Conservation (phyloP, 2,113 vertebrate genomes). For the Camelus bactrianus region DNA sequence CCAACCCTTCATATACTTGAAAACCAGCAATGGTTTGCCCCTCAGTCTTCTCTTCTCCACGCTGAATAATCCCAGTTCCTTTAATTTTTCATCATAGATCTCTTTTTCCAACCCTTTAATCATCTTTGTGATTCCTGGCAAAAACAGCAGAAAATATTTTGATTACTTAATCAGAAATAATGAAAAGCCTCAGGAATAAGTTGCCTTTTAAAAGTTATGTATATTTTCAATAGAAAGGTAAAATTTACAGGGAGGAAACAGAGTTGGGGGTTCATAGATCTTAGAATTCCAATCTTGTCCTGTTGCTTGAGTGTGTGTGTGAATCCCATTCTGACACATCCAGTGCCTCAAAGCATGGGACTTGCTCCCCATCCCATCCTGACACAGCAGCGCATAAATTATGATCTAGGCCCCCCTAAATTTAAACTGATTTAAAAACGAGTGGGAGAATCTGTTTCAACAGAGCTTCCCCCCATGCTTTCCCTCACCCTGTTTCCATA, state of each 20-base stretch:
- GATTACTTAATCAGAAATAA: slow-evolving; percentile 59
- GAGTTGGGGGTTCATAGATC: background rate
- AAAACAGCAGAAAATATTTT: slow-evolving; percentile 74
- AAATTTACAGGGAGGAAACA: background rate
- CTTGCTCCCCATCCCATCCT: background rate
- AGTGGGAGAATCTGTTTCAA: background rate
- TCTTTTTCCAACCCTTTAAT: slow-evolving; percentile 72
- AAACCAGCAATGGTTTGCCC: slow-evolving; percentile 56
- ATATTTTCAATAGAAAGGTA: background rate
- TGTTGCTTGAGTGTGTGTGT: no score
- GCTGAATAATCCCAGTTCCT: slow-evolving; percentile 61
- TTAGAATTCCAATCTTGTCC: background rate
- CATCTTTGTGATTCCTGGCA: slow-evolving; percentile 77
- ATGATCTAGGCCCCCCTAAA: background rate
- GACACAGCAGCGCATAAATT: background rate
- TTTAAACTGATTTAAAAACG: background rate
- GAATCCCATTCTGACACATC: no score
- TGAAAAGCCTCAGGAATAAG: slow-evolving; percentile 29
- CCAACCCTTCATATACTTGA: slow-evolving; percentile 28
- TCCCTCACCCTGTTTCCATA: background rate
- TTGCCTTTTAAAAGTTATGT: background rate
- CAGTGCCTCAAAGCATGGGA: background rate
- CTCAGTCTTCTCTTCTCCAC: slow-evolving; percentile 60
- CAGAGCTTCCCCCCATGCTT: background rate
- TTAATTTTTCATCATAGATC: slow-evolving; percentile 60